Conservation (phyloP, 2,113 vertebrate species). For the Clupea harengus region DNA sequence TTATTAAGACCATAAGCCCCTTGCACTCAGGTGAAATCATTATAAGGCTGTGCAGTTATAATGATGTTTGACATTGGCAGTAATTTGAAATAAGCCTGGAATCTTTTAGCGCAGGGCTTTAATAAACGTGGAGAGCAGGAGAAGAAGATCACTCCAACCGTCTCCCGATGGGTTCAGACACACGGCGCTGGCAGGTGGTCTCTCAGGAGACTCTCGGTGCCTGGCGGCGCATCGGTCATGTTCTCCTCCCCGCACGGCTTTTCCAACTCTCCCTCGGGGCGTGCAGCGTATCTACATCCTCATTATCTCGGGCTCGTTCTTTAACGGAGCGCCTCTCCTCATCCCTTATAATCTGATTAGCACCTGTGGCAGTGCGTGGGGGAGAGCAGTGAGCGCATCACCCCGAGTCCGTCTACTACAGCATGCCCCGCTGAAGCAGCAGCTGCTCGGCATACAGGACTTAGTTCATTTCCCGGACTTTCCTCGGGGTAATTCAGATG, state of each 20-base stretch:
- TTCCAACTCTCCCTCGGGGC: conserved; percentile 26
- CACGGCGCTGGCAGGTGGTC: background rate
- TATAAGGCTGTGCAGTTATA: background rate
- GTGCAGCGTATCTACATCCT: conserved; percentile 26
- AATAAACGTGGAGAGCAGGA: background rate
- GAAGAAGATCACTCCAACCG: background rate
- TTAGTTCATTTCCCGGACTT: background rate
- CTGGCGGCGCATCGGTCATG: background rate
- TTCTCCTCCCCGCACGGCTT: background rate
- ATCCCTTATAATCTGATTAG: conserved; percentile 42
- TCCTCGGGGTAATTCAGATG: background rate
- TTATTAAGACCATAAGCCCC: conserved; percentile 11
- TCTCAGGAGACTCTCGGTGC: background rate
- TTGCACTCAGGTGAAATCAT: conserved; percentile 16
- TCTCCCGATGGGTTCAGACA: background rate
- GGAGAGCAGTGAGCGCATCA: conserved; percentile 15
- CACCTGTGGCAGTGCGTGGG: conserved; percentile 36
- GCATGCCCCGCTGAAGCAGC: background rate
- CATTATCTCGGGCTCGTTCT: conserved; percentile 39
- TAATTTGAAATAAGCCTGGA: background rate
- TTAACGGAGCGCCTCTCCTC: conserved; percentile 35
- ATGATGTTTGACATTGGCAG: conserved; percentile 17
- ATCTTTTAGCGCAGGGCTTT: background rate
- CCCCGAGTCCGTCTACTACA: background rate
- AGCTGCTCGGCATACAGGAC: background rate